These are phyloP conservation scores for Platycheirus albimanus DNA, from an alignment of 2,888 invertebrate genomes.

Conservation along the genomic window DNA sequence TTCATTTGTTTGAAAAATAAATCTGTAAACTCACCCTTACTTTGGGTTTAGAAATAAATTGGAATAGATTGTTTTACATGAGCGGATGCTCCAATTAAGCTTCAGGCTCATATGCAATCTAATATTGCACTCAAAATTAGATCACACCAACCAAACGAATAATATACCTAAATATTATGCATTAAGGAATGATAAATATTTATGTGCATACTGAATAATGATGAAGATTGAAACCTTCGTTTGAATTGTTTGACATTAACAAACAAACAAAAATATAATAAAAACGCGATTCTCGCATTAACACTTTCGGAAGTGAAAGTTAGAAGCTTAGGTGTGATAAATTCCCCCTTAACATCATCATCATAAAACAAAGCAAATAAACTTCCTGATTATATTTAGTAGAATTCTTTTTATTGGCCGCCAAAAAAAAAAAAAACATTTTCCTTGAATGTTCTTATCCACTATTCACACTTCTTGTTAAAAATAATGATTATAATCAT, in stretches of 20 bases:
- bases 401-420: no score
- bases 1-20: no score
- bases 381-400: no score
- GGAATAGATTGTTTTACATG: constrained; percentile 52
- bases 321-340: no score
- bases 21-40: constrained; percentile 9
- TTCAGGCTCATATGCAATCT: constrained; percentile 43
- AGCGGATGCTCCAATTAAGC: constrained; percentile 56
- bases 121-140: constrained; percentile 35
- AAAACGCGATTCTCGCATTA: constrained; percentile 52
- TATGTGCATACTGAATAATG: not conserved
- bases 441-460: no score
- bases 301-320: constrained; percentile 35
- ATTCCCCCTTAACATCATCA: no score
- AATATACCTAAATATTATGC: not conserved
- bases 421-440: no score
- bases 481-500: not conserved
- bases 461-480: no score
- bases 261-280: constrained; percentile 2
- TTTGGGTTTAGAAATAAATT: constrained; percentile 34
- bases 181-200: not conserved
- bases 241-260: not conserved
- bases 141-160: constrained; percentile 19
- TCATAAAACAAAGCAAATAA: no score
- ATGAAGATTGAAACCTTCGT: not conserved